Conservation (phyloP, 2,888 invertebrate genomes). For the Hecatera dysodea region DNA sequence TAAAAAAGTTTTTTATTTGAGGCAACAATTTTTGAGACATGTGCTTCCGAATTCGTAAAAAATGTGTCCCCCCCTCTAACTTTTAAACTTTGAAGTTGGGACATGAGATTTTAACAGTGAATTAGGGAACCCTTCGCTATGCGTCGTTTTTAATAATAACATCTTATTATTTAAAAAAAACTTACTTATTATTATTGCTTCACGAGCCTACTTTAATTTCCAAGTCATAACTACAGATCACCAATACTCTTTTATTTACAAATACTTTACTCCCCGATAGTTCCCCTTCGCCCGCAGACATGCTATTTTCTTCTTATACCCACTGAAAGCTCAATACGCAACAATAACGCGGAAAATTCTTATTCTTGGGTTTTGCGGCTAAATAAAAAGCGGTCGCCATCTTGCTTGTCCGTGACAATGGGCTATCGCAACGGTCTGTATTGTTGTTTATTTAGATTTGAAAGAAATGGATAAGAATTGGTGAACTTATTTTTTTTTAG, state of each 20-base stretch:
- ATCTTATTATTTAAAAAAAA: no score
- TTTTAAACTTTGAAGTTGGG: no score
- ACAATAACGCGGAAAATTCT: constrained; percentile 62
- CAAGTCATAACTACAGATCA: constrained; percentile 3
- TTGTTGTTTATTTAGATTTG: constrained; percentile 56
- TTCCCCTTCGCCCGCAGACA: constrained; percentile 32
- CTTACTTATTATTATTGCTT: no score
- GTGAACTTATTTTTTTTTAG: neutral
- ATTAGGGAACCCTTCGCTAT: no score
- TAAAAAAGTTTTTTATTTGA: no score
- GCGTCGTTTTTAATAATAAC: no score
- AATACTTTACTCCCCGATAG: constrained; percentile 28
- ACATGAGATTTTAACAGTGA: no score
- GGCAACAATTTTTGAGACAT: no score
- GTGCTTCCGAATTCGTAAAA: no score
- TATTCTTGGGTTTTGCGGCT: constrained; percentile 63
- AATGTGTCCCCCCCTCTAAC: no score
- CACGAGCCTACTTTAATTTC: neutral
- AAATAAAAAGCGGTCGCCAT: constrained; percentile 67
- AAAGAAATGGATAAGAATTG: constrained; percentile 41
- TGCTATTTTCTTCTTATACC: constrained; percentile 48
- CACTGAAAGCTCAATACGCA: constrained; percentile 59
- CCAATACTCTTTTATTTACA: constrained; percentile 17
- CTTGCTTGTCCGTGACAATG: constrained; percentile 69
- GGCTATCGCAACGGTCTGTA: constrained; percentile 58